phyloP scores from a whole-genome alignment of 2,888 invertebrate species.

The Cantharis rufa region DNA sequence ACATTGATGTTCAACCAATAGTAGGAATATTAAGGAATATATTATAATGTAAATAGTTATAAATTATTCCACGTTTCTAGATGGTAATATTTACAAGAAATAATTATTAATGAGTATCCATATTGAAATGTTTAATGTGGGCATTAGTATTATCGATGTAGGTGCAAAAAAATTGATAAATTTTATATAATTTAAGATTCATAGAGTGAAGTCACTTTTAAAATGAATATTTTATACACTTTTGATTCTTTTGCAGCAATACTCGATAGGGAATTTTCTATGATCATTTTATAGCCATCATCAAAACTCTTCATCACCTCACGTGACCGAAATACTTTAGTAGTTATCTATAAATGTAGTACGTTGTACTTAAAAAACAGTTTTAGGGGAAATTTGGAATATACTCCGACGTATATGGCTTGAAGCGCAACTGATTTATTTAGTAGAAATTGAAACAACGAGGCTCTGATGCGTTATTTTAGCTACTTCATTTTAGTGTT shows the following conservation, averaged over 20 bases:
- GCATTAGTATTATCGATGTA: not conserved
- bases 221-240: conserved; percentile 29
- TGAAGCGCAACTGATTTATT: conserved; percentile 12
- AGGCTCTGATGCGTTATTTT: conserved; percentile 28
- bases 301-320: conserved; percentile 34
- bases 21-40: too few species aligned
- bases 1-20: too few species aligned
- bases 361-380: conserved; percentile 7
- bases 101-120: not conserved
- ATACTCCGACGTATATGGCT: conserved; percentile 5
- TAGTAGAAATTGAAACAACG: conserved; percentile 22
- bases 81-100: too few species aligned
- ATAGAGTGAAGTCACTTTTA: conserved; percentile 15
- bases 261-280: conserved; percentile 7
- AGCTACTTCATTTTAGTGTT: conserved; percentile 37
- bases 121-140: not conserved
- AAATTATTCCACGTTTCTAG: too few species aligned
- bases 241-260: conserved; percentile 10
- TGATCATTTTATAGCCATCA: conserved; percentile 30
- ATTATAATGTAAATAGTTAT: too few species aligned
- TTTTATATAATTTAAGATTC: conserved; percentile 3
- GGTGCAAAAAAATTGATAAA: not conserved
- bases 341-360: conserved; percentile 24
- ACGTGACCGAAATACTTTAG: conserved; percentile 34
- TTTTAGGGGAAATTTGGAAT: conserved; percentile 10